Conservation (phyloP, 2,113 vertebrate genomes). For the Shinisaurus crocodilurus region DNA sequence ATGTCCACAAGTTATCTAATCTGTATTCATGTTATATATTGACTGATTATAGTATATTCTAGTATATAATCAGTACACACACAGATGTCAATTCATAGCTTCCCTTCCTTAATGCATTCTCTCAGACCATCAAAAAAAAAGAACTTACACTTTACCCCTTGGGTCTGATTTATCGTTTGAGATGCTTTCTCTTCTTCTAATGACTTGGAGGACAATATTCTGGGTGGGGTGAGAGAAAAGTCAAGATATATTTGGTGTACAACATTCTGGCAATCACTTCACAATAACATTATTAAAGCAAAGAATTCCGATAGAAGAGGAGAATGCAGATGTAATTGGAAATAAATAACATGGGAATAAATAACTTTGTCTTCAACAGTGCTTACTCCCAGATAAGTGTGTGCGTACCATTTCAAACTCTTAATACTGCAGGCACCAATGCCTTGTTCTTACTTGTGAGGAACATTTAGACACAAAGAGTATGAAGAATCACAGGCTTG, state of each 20-base stretch:
- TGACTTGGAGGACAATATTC: not conserved
- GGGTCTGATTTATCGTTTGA: constrained; percentile 3
- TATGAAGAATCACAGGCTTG: not conserved
- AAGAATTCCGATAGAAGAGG: not conserved
- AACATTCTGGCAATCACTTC: not conserved
- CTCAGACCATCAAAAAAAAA: constrained; percentile 1
- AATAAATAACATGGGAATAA: not conserved
- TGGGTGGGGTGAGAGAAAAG: not conserved
- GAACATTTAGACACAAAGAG: not conserved
- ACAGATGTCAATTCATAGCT: not conserved
- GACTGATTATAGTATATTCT: not conserved
- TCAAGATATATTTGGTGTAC: not conserved
- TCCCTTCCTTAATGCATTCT: not conserved
- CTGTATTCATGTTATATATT: not conserved
- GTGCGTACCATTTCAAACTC: not conserved
- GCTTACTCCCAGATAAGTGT: not conserved
- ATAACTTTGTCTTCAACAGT: not conserved
- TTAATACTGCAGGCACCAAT: not conserved
- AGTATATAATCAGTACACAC: not conserved
- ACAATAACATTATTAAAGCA: not conserved
- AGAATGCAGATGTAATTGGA: not conserved
- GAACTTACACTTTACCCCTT: constrained; percentile 13
- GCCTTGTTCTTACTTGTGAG: not conserved
- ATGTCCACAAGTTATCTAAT: not conserved
- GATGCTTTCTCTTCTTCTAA: constrained; percentile 28